Conservation (phyloP, 2,888 invertebrate genomes). For the Campoplex nolae region DNA sequence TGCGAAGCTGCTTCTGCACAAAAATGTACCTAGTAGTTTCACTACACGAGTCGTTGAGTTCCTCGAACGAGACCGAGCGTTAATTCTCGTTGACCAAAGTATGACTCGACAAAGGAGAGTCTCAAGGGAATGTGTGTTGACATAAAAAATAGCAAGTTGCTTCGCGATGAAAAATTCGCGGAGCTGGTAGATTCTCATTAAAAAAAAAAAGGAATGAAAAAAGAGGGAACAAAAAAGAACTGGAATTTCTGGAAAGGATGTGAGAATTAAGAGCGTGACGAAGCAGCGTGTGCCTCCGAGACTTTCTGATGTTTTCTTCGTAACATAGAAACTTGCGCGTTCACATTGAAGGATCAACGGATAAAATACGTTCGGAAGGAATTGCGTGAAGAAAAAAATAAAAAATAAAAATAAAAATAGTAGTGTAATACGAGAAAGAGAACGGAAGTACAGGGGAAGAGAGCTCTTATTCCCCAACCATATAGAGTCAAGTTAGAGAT, state of each 20-base stretch:
- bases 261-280: slow-evolving; percentile 61
- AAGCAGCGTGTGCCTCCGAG: slow-evolving; percentile 21
- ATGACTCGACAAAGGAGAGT: slow-evolving; percentile 13
- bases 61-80: neutral
- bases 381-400: slow-evolving; percentile 12
- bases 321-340: neutral
- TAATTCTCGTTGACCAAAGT: neutral
- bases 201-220: slow-evolving; percentile 25
- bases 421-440: slow-evolving; percentile 45
- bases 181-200: neutral
- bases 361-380: slow-evolving; percentile 2
- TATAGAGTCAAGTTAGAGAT: slow-evolving; percentile 22
- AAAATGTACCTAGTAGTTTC: neutral
- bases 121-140: slow-evolving; percentile 17
- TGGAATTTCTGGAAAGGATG: slow-evolving; percentile 52
- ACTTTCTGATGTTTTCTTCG: slow-evolving; percentile 23
- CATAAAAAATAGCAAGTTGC: slow-evolving; percentile 22
- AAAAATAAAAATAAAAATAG: slow-evolving; percentile 8
- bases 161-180: slow-evolving; percentile 6
- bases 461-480: slow-evolving; percentile 39
- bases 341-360: neutral
- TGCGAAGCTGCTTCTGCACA: too few species aligned
- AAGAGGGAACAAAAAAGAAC: neutral
- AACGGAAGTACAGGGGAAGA: slow-evolving; percentile 54
- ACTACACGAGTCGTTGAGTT: neutral